These are phyloP conservation scores for Metaphire vulgaris DNA, from an alignment of 1,140 invertebrate genomes.

Conservation along the genomic window DNA sequence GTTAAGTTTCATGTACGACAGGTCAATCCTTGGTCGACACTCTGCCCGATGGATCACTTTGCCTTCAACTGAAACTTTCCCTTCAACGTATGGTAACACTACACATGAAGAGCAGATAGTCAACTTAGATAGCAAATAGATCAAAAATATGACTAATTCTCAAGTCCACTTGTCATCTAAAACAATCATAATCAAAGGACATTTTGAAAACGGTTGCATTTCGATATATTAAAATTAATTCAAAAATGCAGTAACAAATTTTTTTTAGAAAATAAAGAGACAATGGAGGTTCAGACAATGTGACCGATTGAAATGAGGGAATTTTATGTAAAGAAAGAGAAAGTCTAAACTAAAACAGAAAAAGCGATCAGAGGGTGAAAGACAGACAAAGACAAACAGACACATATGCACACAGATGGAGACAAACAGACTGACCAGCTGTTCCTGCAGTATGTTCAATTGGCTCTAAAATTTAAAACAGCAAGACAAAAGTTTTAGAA, in stretches of 20 bases:
- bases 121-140: too few relatives aligned
- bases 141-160: too few relatives aligned
- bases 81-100: background rate
- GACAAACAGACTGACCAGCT: background rate
- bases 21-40: conserved; percentile 9
- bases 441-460: background rate
- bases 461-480: background rate
- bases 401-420: background rate
- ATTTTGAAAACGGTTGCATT: background rate
- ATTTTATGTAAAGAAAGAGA: background rate
- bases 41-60: conserved; percentile 9
- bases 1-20: conserved; percentile 7
- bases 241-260: too few relatives aligned
- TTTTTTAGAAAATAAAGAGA: too few relatives aligned
- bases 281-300: too few relatives aligned
- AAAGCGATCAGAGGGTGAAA: background rate
- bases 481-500: too few relatives aligned
- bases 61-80: conserved; percentile 2
- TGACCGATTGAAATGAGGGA: background rate
- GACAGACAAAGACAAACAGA: background rate
- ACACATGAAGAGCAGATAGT: background rate
- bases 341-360: background rate
- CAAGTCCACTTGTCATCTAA: too few relatives aligned
- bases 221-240: background rate
- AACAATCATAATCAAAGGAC: background rate